Conservation (phyloP, 2,888 invertebrate species). For the Galeopsomyia nigrocyanea region DNA sequence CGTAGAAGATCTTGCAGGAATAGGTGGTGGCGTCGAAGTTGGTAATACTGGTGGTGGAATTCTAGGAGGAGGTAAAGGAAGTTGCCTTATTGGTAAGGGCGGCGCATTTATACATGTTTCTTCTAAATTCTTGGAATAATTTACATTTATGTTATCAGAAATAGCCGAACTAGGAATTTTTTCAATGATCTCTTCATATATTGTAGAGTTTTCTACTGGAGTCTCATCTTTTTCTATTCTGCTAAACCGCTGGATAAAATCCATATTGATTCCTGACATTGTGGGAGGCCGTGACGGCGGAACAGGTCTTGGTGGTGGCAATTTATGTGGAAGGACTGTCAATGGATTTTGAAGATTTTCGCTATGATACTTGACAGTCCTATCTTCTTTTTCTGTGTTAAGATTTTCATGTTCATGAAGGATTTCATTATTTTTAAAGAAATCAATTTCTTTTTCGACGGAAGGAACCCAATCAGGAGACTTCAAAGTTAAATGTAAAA, state of each 20-base stretch:
- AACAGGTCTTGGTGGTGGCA: slow-evolving; percentile 61
- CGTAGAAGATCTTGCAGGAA: slow-evolving; percentile 74
- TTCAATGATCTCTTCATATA: slow-evolving; percentile 67
- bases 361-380: neutral
- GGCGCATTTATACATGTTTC: slow-evolving; percentile 57
- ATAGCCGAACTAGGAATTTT: slow-evolving; percentile 57
- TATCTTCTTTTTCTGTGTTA: neutral
- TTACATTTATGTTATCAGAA: slow-evolving; percentile 54
- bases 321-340: slow-evolving; percentile 62
- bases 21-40: slow-evolving; percentile 70
- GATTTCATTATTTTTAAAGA: slow-evolving; percentile 88
- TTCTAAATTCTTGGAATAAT: slow-evolving; percentile 56
- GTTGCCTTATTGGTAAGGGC: slow-evolving; percentile 62
- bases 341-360: slow-evolving; percentile 67
- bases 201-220: slow-evolving; percentile 58
- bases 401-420: neutral
- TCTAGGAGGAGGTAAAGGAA: slow-evolving; percentile 67
- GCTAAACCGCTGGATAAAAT: neutral
- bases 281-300: slow-evolving; percentile 70
- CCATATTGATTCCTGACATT: neutral
- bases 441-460: slow-evolving; percentile 84
- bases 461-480: slow-evolving; percentile 88
- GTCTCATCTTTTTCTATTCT: neutral
- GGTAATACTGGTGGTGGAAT: slow-evolving; percentile 51
- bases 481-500: slow-evolving; percentile 81